These are phyloP conservation scores for Perca fluviatilis DNA, from an alignment of 2,113 vertebrate genomes.

Conservation along the genomic window DNA sequence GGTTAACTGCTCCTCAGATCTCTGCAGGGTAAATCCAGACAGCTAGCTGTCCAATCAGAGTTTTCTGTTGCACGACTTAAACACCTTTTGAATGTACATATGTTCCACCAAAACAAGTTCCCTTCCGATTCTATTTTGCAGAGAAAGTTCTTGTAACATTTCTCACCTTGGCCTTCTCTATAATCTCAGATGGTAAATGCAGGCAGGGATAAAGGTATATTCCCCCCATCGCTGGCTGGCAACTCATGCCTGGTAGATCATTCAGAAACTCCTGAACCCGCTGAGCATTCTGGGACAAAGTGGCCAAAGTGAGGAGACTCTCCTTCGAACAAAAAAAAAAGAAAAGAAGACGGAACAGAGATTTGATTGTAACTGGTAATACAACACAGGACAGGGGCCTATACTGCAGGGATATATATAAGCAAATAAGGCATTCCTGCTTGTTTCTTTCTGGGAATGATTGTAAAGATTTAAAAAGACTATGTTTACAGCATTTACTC, in stretches of 20 bases:
- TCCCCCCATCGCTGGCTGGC: conserved; percentile 64
- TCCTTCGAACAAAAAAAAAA: conserved; percentile 54
- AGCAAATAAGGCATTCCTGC: no score
- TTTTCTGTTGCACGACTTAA: no score
- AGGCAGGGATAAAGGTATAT: conserved; percentile 72
- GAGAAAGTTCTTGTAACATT: background rate
- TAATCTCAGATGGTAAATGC: conserved; percentile 39
- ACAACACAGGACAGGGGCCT: background rate
- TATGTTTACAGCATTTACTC: no score
- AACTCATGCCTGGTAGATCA: conserved; percentile 72
- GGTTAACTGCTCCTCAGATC: no score
- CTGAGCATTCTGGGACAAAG: conserved; percentile 66
- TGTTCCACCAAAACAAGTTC: no score
- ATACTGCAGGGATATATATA: background rate
- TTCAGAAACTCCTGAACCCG: conserved; percentile 60
- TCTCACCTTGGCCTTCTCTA: conserved; percentile 65
- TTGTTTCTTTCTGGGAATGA: no score
- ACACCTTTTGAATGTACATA: no score
- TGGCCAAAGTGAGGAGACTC: conserved; percentile 29
- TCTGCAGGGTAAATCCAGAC: no score
- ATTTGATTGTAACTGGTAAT: no score
- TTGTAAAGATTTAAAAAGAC: no score
- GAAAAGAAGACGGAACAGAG: background rate
- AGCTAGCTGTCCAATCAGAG: no score
- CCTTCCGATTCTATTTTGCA: no score